A percentile compares a stretch with the other conserved stretches of the same genome.
Evolutionary conservation across 1,140 invertebrate genomes (phyloP).

Genomic region (Drosophila triauraria): DNA sequence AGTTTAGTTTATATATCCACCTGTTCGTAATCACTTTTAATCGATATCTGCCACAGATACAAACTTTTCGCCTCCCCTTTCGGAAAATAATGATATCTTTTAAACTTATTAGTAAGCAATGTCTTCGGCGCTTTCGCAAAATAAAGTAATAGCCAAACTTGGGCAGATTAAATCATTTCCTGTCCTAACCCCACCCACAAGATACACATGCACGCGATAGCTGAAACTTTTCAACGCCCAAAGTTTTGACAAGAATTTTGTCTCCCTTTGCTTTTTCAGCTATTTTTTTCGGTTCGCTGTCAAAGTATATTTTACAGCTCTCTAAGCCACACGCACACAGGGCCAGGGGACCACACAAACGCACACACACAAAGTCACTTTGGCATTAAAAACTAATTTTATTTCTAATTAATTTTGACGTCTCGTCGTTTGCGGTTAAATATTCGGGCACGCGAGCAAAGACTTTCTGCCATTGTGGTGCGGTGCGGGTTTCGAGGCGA

Average conservation of each 20-base stretch:
- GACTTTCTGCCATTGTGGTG: conserved; percentile 54
- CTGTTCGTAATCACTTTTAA: not conserved
- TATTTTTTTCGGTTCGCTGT: conserved; percentile 10
- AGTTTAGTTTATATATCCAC: no score
- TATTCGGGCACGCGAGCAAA: conserved; percentile 76
- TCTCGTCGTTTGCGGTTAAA: conserved; percentile 82
- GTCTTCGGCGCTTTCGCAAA: conserved; percentile 18
- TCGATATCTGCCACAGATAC: not conserved
- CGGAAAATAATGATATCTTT: conserved; percentile 28
- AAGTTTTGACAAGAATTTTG: conserved; percentile 72
- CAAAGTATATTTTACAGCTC: conserved; percentile 67
- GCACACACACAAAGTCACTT: conserved; percentile 47
- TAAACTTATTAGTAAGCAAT: conserved; percentile 38
- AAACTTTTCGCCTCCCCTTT: conserved; percentile 8
- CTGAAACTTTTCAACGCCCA: conserved; percentile 58
- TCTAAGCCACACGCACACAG: conserved; percentile 31
- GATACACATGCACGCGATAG: conserved; percentile 22
- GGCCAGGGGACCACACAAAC: not conserved
- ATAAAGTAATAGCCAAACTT: conserved; percentile 52
- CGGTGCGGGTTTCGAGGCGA: conserved; percentile 42
- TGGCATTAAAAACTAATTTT: conserved; percentile 82
- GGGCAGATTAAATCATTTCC: conserved; percentile 74
- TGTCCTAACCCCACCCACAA: conserved; percentile 36
- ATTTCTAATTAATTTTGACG: conserved; percentile 83
- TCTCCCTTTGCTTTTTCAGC: conserved; percentile 44